Conservation (phyloP, 2,113 vertebrate species). For the Romanogobio albipinnatus region DNA sequence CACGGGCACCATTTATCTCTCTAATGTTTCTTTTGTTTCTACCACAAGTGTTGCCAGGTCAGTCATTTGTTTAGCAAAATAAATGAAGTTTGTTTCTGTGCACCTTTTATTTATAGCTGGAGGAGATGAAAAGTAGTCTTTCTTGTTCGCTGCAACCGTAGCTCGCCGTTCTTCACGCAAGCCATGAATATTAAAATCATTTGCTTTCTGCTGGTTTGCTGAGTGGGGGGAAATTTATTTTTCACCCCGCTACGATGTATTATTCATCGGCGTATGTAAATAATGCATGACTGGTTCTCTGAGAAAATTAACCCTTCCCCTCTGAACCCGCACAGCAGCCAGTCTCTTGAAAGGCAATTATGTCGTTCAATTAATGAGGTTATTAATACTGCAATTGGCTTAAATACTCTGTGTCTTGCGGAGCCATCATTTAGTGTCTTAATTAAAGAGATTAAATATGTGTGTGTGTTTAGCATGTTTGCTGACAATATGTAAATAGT, state of each 20-base stretch:
- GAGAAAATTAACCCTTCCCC: slow-evolving; percentile 83
- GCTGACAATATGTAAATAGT: background rate
- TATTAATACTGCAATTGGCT: slow-evolving; percentile 61
- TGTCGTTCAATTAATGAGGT: slow-evolving; percentile 58
- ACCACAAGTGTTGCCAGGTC: slow-evolving; percentile 50
- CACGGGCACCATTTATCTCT: slow-evolving; percentile 41
- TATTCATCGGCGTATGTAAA: slow-evolving; percentile 89
- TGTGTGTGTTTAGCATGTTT: slow-evolving; percentile 17
- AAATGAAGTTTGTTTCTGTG: slow-evolving; percentile 54
- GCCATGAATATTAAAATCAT: slow-evolving; percentile 89
- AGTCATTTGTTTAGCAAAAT: slow-evolving; percentile 59
- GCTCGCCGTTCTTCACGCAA: slow-evolving; percentile 77
- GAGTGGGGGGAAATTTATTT: slow-evolving; percentile 89
- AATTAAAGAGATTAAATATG: slow-evolving; percentile 56
- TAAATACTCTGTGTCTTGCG: slow-evolving; percentile 53
- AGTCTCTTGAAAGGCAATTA: slow-evolving; percentile 56
- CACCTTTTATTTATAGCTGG: slow-evolving; percentile 60
- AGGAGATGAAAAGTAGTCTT: slow-evolving; percentile 77
- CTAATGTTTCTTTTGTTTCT: slow-evolving; percentile 41
- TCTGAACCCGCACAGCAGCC: slow-evolving; percentile 49
- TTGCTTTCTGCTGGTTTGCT: slow-evolving; percentile 77
- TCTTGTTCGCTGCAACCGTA: slow-evolving; percentile 74
- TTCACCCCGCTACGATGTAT: slow-evolving; percentile 85
- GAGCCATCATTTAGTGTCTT: slow-evolving; percentile 54
- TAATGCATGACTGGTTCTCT: slow-evolving; percentile 88